These are phyloP conservation scores for Amazona vittata DNA, from an alignment of 2,113 vertebrate species.

Conservation along the genomic window DNA sequence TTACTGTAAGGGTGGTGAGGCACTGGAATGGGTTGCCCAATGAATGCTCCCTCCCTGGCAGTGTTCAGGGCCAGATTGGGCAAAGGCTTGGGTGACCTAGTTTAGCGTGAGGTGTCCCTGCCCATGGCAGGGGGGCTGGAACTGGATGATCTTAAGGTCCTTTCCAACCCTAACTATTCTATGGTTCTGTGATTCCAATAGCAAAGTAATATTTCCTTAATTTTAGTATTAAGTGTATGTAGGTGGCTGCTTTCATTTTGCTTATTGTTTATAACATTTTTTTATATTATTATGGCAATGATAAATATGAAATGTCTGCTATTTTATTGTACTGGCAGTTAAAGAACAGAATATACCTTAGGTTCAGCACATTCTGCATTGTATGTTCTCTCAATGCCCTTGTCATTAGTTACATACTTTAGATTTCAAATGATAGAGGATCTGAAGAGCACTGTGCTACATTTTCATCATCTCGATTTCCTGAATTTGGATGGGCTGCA, in stretches of 20 bases:
- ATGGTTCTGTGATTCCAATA: background rate
- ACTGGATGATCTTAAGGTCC: background rate
- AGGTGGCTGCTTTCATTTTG: background rate
- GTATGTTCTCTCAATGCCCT: background rate
- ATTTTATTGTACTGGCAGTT: background rate
- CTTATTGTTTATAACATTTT: background rate
- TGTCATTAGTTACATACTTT: constrained; percentile 20
- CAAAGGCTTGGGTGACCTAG: background rate
- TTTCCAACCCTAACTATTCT: background rate
- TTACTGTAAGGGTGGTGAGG: background rate
- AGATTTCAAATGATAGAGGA: background rate
- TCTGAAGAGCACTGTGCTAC: background rate
- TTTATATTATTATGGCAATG: background rate
- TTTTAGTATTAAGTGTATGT: background rate
- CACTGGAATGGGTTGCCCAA: background rate
- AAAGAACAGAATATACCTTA: background rate
- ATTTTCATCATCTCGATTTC: background rate
- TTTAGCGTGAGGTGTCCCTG: background rate
- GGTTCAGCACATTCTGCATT: background rate
- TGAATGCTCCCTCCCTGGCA: background rate
- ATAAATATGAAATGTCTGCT: background rate
- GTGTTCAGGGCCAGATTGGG: background rate
- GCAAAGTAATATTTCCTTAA: background rate
- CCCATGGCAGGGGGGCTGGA: background rate
- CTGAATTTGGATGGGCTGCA: background rate